Evolutionary conservation across 2,113 vertebrate genomes (phyloP).

Genomic region (Thamnaconus septentrionalis): DNA sequence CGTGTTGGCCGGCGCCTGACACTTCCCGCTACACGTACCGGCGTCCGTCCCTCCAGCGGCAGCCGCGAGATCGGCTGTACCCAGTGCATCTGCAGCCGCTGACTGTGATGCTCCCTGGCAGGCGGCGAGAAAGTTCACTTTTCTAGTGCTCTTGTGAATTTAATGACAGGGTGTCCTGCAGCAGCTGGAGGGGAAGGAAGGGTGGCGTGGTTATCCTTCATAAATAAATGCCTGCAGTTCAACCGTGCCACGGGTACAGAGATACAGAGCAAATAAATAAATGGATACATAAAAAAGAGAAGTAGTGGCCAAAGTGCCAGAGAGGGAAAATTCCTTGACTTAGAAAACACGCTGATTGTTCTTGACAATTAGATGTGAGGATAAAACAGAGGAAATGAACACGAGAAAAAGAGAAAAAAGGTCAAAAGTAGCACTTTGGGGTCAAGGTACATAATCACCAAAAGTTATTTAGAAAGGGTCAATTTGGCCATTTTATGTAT

Average conservation of each 20-base stretch:
- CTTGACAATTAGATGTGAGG: too few species aligned
- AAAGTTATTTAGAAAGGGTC: too few species aligned
- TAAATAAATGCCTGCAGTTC: constrained; percentile 73
- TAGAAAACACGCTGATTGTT: too few species aligned
- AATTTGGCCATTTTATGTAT: too few species aligned
- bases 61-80: constrained; percentile 61
- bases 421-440: too few species aligned
- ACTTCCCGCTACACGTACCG: too few species aligned
- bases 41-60: constrained; percentile 48
- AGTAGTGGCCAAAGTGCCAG: background rate
- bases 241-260: constrained; percentile 51
- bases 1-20: too few species aligned
- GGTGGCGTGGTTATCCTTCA: constrained; percentile 63
- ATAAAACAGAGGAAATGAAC: too few species aligned
- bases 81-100: constrained; percentile 60
- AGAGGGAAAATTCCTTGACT: too few species aligned
- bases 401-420: too few species aligned
- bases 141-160: constrained; percentile 75
- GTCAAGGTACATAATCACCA: too few species aligned
- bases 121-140: constrained; percentile 68
- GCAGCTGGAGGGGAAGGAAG: constrained; percentile 51
- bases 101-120: constrained; percentile 75
- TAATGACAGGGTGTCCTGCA: constrained; percentile 65
- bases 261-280: constrained; percentile 4
- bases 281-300: constrained; percentile 54